Base-by-base conservation (phyloP, 1,140 invertebrate genomes). In the Bursaphelenchus mucronatus region DNA sequence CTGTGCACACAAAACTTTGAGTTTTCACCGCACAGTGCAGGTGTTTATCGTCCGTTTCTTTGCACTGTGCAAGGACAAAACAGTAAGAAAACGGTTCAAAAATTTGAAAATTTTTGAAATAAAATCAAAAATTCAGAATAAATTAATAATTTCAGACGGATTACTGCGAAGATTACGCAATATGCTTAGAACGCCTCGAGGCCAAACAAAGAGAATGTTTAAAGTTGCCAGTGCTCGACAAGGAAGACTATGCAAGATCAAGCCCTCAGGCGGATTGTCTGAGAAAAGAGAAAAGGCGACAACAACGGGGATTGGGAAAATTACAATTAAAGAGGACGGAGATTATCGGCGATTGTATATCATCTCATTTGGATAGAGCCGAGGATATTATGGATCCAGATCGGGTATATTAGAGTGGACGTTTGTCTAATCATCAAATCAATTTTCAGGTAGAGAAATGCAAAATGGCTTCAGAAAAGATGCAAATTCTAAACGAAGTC, bases 401-500 rank as follows among this genome's bases (percentile, higher is more conserved):
- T 43, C 1, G 13, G 45, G 40, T 44, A n/a, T 39, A 59, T 59
- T 6, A 55, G n/a, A n/a, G n/a, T n/a, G n/a, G n/a, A n/a, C n/a
- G 10, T 17, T 54, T 9, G 15, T 9, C 19, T 19, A n/a, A 30
- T 55, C 53, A 59, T 44, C 30, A 17, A 19, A 44, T 11, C 13
- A 1, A 44, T 59, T 39, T 54, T 30, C 40, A 59, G 57, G 57
- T 44, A 44, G 10, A 39, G 41, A 59, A 59, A 50, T 59, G 57
- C 40, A 39, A 39, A 43, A 44, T 44, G 11, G 57, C 57, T 13
- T 39, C 57, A 3, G 57, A 59, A 39, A 59, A 59, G 8, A 59
- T 59, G 57, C 10, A 59, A 9, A 59, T 59, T 44, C 17, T 59
- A 46, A 39, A 11, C 40, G 57, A 59, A 59, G 15, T 59, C 41